Base-by-base conservation (phyloP, 2,797 vertebrate species). In the Tachyglossus aculeatus region DNA sequence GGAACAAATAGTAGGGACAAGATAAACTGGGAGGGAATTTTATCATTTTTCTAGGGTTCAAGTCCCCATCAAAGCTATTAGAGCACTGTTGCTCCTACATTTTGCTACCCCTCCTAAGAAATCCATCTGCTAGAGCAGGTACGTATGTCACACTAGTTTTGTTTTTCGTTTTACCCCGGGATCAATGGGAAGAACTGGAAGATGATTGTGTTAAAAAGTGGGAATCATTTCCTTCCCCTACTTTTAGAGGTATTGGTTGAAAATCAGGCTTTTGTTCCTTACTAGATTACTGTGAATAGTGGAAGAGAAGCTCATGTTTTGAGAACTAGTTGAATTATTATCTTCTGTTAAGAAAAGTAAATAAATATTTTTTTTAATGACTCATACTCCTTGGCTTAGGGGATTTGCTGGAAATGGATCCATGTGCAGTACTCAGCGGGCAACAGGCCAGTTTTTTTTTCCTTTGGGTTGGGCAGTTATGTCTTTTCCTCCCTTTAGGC, bases 321-420 rank as follows among this genome's bases (percentile, higher is more conserved):
- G 77, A n/a, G 68, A 52, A 82, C 71, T 82, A 53, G 51, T 66
- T 83, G 64, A 54, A 44, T 86, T 85, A 69, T 89, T 84, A 82
- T 76, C 44, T 81, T 87, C 81, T 58, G 48, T 80, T 80, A 77
- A 74, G 77, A 77, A 16, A 79, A 78, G 64, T 64, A 88, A 89
- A 86, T 39, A 88, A 88, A 86, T 77, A 66, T 60, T 75, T 84
- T 79, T 55, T 80, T 82, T 78, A 81, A 66, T 74, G 51, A 86
- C 82, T 87, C 71, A 70, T 81, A 86, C 77, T 61, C 72, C 55
- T 85, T 77, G 53, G 27, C 55, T 39, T 11, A 33, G 48, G 56
- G 66, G 38, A 64, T n/a, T 33, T 81, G 76, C 84, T 87, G 70
- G 19, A 61, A 18, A 8, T 60, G 57, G 16, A 38, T 77, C 4